Base-by-base conservation (phyloP, 1,140 invertebrate species). In the Drosophila pseudoobscura region DNA sequence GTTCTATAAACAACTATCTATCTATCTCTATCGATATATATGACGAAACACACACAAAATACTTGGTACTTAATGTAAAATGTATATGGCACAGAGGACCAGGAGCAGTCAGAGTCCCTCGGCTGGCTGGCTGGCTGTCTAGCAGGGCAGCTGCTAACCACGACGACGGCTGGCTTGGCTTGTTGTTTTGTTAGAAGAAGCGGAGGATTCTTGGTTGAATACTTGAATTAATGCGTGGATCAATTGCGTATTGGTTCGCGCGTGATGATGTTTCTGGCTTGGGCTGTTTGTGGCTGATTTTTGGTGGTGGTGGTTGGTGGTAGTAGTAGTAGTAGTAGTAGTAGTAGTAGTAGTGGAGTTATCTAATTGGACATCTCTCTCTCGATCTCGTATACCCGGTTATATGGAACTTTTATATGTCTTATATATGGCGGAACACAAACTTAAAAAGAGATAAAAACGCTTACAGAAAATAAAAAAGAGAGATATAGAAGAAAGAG, bases 381-480 rank as follows among this genome's bases (percentile, higher is more conserved):
- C 78, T 77, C 77, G 80, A 72, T 84, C 64, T 62, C 51, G 69
- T 51, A 50, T 65, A 39, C 49, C 31, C 35, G 47, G 3, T 39
- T 59, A 29, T 54, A 66, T 45, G 49, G 64, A 75, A 72, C 64
- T 69, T 68, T 64, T 68, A 58, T 39, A 60, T 58, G 71, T 75
- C 56, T 75, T 80, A 78, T 20, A 20, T 20, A 20, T 52, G 74
- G 78, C 77, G 78, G 62, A 87, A 80, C 46, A 39, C 35, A 85
- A 85, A 84, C 80, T 69, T 80, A 76, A 78, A 55, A 66, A 55
- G 60, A 71, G 69, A 63, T 39, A 56, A 76, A 77, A 76, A 78
- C 70, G 70, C 75, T 78, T 83, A 87, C 78, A 70, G 83, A 61
- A 87, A 83, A 73, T 68, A 78, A 79, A 78, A 78, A 84, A 84